Base-by-base conservation (phyloP, 2,113 vertebrate genomes). In the Channa argus region DNA sequence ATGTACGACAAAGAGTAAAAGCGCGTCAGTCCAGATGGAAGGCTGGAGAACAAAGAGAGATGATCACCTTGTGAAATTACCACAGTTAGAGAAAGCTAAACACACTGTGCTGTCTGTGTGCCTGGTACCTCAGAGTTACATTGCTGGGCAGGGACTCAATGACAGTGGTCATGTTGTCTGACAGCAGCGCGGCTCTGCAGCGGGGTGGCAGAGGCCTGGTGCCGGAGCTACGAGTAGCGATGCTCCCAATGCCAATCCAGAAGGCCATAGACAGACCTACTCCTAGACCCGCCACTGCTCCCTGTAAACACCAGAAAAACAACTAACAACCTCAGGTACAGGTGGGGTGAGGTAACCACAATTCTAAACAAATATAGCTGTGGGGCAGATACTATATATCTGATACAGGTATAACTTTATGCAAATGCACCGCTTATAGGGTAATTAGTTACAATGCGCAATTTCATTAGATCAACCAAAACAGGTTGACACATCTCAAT, bases 1-100 rank as follows among this genome's bases (percentile, higher is more conserved):
- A 99, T 92, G 88, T 98, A 99, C 0, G 97, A 99, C 78, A 98
- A 70, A 1, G 92, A 95, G 64, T 98, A 98, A 45, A 98, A 91
- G 1, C 84, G 91, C 79, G 91, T 92, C 63, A 98, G 90, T n/a
- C 96, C 96, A 0, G 89, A 83, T 2, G 92, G 89, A 62, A 91
- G 95, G 78, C 61, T 82, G 11, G 49, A 63, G 54, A 70, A 65
- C 45, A 73, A 34, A 81, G 12, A 82, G 9, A 70, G 14, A 52
- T 0, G 8, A 41, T 63, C 44, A 45, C 49, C 9, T 6, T 14
- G 8, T 13, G 33, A 59, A 49, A 47, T 1, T 5, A 58, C 0
- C 3, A 9, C 8, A 6, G 4, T 12, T 1, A 54, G 39, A 5
- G 24, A 24, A 24, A 24, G 43, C 11, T n/a, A 24, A 14, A 39